Base-by-base conservation (phyloP, 2,888 invertebrate species). In the Hanleya hanleyi region DNA sequence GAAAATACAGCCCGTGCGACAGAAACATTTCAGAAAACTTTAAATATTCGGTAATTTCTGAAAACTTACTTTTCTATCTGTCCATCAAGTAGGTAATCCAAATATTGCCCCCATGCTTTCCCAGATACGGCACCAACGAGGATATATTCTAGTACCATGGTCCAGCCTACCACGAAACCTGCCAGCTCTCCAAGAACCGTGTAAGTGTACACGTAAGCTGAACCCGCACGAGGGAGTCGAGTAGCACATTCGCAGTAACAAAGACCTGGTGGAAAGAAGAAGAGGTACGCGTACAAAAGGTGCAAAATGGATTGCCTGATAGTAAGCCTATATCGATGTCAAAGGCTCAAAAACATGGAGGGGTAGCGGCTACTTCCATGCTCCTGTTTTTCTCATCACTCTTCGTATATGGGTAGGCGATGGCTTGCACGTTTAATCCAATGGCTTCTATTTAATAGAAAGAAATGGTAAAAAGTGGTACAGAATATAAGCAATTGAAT, bases 91-190 rank as follows among this genome's bases (percentile, higher is more conserved):
- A 89, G 81, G 41, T 85, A 85, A 57, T 88, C 87, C 32, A 88
- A 72, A 70, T 88, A 89, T 57, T 88, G 86, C 65, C 86, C 84
- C 86, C 88, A 86, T 0, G 88, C 88, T 69, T 89, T 88, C 32
- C 87, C 87, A 5, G 86, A 84, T 9, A 84, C 77, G 0, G 88
- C 86, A 0, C 85, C 87, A 1, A 84, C 82, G 1, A 89, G 78
- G 7, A 87, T 79, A 66, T 87, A 81, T 67, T 89, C 89, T 66
- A 88, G 79, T 1, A 89, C 71, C 75, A 88, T 81, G 49, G 85
- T 87, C 89, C 89, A 89, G 15, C 88, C 89, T 33, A 87, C 82
- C 6, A 88, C 84, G 75, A 88, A 89, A 9, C 86, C 88, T 74
- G 84, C 85, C 33, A 88, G 71, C 73, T 89, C 89, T 0, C 89